These are phyloP conservation scores for Epicampocera succincta DNA, from an alignment of 2,888 invertebrate species.

Conservation along the genomic window DNA sequence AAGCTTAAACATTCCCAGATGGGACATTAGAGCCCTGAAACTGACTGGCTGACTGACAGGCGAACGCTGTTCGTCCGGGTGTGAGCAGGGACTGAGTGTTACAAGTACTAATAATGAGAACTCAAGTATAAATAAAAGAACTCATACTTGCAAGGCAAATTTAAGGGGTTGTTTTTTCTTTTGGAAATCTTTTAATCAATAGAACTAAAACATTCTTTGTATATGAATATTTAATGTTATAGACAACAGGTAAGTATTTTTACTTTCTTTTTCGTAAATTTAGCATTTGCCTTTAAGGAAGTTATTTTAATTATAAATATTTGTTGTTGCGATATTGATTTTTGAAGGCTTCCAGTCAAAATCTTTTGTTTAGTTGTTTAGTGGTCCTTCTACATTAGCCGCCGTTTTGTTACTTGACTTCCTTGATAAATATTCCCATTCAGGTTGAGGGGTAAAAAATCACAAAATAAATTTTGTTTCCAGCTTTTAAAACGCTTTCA, in stretches of 20 bases:
- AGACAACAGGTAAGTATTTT: conserved; percentile 53
- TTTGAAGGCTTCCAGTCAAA: neutral
- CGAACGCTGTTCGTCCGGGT: neutral
- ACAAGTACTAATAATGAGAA: conserved; percentile 46
- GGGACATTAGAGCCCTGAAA: conserved; percentile 34
- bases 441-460: too few species aligned
- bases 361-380: too few species aligned
- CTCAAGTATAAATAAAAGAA: conserved; percentile 15
- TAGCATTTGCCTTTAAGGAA: conserved; percentile 8
- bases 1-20: conserved; percentile 36
- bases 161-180: conserved; percentile 32
- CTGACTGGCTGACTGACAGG: neutral
- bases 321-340: neutral
- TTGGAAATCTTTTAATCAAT: neutral
- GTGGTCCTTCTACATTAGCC: too few species aligned
- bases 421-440: too few species aligned
- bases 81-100: conserved; percentile 21
- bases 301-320: conserved; percentile 2
- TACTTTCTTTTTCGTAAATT: conserved; percentile 19
- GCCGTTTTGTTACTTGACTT: too few species aligned
- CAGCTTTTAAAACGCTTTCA: neutral
- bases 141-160: neutral
- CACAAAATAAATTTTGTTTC: too few species aligned
- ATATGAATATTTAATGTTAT: conserved; percentile 18
- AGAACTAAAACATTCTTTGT: neutral